Conservation (phyloP, 2,113 vertebrate genomes). For the Ptilorrhoa leucosticta region DNA sequence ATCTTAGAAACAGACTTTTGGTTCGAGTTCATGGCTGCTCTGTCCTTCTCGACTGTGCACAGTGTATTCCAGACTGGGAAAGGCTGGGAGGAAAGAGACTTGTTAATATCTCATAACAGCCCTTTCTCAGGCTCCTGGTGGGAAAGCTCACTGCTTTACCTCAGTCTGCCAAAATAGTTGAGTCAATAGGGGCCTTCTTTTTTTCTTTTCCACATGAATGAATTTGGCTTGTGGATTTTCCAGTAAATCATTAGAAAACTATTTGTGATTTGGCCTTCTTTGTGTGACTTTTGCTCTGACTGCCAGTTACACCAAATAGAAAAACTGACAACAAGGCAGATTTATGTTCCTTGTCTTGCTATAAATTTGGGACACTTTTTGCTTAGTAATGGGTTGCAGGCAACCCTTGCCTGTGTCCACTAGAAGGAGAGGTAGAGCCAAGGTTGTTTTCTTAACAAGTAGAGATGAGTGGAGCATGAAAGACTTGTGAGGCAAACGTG, state of each 20-base stretch:
- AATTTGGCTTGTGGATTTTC: conserved; percentile 1
- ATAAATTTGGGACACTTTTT: not conserved
- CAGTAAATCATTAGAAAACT: conserved; percentile 28
- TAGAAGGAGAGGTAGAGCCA: not conserved
- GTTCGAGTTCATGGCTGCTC: not conserved
- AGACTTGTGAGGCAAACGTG: not conserved
- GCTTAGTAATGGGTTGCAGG: not conserved
- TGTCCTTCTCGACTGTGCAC: not conserved
- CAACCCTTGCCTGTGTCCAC: not conserved
- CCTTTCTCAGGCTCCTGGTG: not conserved
- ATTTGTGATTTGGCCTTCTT: conserved; percentile 34
- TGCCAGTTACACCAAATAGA: not conserved
- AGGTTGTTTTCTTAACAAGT: not conserved
- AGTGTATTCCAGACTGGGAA: not conserved
- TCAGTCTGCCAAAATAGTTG: not conserved
- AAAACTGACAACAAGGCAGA: not conserved
- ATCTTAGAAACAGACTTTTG: not conserved
- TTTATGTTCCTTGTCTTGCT: not conserved
- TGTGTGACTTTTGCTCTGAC: not conserved
- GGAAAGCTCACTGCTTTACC: not conserved
- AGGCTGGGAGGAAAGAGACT: not conserved
- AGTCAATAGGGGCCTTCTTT: not conserved
- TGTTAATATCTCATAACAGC: not conserved
- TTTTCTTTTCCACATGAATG: not conserved
- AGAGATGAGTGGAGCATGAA: not conserved